Evolutionary conservation across 2,888 invertebrate species (phyloP).

Genomic region (Lottia gigantea): DNA sequence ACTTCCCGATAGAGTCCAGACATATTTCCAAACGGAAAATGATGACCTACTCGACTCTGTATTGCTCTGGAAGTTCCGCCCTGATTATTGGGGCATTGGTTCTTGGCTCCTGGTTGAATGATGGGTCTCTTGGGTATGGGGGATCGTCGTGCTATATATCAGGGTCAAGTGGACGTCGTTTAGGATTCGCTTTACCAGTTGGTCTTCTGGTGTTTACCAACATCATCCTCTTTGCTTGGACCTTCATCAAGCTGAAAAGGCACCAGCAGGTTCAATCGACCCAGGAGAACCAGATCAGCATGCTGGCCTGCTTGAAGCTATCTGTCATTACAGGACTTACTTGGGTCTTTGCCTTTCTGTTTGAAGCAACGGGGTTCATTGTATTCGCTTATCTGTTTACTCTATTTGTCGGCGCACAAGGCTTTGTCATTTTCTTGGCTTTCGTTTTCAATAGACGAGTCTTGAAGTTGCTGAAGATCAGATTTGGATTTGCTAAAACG

Average conservation of each 20-base stretch:
- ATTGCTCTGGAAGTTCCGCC: not conserved
- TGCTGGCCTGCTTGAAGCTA: constrained; percentile 21
- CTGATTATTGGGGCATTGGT: not conserved
- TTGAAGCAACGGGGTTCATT: not conserved
- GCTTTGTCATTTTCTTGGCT: constrained; percentile 21
- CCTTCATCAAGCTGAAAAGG: constrained; percentile 15
- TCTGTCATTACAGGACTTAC: constrained; percentile 23
- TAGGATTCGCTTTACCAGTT: constrained; percentile 19
- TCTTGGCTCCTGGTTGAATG: not conserved
- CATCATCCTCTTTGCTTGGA: constrained; percentile 20
- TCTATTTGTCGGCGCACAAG: constrained; percentile 16
- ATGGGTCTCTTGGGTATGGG: constrained; percentile 6
- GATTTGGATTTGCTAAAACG: not conserved
- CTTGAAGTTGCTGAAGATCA: not conserved
- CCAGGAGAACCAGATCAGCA: constrained; percentile 10
- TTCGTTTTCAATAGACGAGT: constrained; percentile 20
- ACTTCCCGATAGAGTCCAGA: not conserved
- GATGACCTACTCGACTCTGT: not conserved
- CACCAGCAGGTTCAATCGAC: not conserved
- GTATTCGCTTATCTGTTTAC: constrained; percentile 16
- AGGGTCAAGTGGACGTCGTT: not conserved
- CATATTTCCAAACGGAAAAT: not conserved
- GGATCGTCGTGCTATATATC: constrained; percentile 15
- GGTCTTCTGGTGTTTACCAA: constrained; percentile 13
- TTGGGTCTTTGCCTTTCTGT: constrained; percentile 23